Percentiles rank a stretch among this genome's conserved stretches.
phyloP scores from a whole-genome alignment of 1,140 invertebrate genomes.

The Papilio xuthus region DNA sequence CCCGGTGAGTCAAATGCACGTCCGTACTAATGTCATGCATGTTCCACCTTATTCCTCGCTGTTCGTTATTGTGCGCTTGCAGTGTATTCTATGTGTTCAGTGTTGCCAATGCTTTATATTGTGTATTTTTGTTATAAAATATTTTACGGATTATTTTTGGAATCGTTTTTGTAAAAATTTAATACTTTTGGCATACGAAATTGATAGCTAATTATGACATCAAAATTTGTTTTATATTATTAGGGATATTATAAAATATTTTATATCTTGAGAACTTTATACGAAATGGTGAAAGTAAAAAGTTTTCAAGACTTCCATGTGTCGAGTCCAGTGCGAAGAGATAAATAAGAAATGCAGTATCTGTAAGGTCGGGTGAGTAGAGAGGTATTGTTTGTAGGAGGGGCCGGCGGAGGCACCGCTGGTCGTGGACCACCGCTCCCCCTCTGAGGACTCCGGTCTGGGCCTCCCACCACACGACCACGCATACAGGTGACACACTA shows the following conservation, averaged over 20 bases:
- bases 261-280: neutral
- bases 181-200: neutral
- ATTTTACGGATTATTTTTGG: neutral
- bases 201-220: neutral
- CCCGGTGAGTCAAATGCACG: slow-evolving; percentile 72
- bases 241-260: neutral
- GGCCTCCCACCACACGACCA: slow-evolving; percentile 88
- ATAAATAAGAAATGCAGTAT: slow-evolving; percentile 5
- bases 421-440: slow-evolving; percentile 85
- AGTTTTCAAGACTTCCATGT: neutral
- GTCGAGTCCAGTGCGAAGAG: neutral
- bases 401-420: slow-evolving; percentile 82
- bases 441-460: slow-evolving; percentile 92
- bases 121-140: neutral
- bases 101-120: slow-evolving; percentile 27
- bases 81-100: slow-evolving; percentile 28
- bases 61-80: slow-evolving; percentile 6
- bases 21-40: slow-evolving; percentile 44
- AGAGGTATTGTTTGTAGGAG: slow-evolving; percentile 81
- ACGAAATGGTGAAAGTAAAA: neutral
- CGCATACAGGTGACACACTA: slow-evolving; percentile 78
- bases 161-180: slow-evolving; percentile 29
- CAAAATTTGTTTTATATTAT: neutral
- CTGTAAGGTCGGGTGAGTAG: slow-evolving; percentile 61
- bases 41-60: slow-evolving; percentile 34